A percentile compares a stretch with the other conserved stretches of the same genome.
phyloP scores from a whole-genome alignment of 2,888 invertebrate genomes.

The Acanthoscelides obtectus region DNA sequence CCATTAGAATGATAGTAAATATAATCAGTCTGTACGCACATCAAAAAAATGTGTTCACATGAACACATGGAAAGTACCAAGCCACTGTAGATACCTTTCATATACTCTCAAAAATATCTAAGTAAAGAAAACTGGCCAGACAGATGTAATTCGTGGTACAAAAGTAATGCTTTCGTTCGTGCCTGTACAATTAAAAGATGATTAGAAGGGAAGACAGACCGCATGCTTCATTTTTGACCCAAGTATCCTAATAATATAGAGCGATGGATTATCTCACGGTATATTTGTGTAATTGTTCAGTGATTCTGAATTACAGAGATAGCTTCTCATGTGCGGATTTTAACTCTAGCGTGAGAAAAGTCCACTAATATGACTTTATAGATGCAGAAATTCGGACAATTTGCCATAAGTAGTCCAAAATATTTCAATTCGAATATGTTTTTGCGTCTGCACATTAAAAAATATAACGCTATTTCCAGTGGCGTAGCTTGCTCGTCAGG shows the following conservation, averaged over 20 bases:
- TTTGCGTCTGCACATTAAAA: too few species aligned
- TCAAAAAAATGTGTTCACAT: too few species aligned
- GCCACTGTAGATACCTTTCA: too few species aligned
- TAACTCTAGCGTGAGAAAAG: neutral
- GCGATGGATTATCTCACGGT: neutral
- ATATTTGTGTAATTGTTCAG: neutral
- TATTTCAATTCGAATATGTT: too few species aligned
- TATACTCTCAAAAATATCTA: neutral
- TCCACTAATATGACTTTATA: too few species aligned
- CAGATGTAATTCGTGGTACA: neutral
- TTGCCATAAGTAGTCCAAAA: too few species aligned
- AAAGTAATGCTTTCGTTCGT: neutral
- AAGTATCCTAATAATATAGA: neutral
- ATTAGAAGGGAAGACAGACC: neutral
- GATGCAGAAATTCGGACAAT: too few species aligned
- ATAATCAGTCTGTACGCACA: too few species aligned
- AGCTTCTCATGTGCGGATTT: neutral
- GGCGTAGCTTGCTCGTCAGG: too few species aligned
- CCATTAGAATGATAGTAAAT: too few species aligned
- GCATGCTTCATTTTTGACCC: neutral
- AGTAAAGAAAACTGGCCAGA: neutral
- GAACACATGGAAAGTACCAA: too few species aligned
- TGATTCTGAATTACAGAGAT: neutral
- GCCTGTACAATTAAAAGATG: neutral
- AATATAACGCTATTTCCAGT: too few species aligned